phyloP scores from a whole-genome alignment of 2,113 vertebrate species.

The Isichthys henryi region DNA sequence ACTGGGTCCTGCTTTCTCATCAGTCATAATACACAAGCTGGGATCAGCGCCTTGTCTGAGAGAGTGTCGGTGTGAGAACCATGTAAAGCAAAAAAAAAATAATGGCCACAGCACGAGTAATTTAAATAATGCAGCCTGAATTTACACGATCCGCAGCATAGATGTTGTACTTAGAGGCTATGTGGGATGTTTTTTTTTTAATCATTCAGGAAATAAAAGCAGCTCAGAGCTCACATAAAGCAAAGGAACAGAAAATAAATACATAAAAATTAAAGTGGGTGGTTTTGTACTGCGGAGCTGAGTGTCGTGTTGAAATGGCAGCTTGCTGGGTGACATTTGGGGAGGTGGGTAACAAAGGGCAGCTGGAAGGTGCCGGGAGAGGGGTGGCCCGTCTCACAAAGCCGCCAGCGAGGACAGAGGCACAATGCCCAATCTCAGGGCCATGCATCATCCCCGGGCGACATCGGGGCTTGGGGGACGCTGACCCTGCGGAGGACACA shows the following conservation, averaged over 20 bases:
- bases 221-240: neutral
- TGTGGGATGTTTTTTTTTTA: neutral
- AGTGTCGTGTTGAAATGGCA: neutral
- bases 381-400: slow-evolving; percentile 49
- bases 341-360: slow-evolving; percentile 2
- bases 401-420: slow-evolving; percentile 34
- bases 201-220: too few species aligned
- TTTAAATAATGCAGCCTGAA: neutral
- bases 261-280: neutral
- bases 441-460: slow-evolving; percentile 64
- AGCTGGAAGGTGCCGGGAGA: slow-evolving; percentile 44
- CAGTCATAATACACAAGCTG: neutral
- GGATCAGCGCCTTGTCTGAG: neutral
- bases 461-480: slow-evolving; percentile 36
- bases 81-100: neutral
- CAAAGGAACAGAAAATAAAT: neutral
- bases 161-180: neutral
- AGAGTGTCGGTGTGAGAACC: neutral
- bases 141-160: neutral
- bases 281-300: neutral
- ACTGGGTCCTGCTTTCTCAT: neutral
- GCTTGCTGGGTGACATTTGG: slow-evolving; percentile 2
- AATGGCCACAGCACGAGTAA: neutral
- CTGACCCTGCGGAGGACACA: slow-evolving; percentile 32
- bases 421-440: slow-evolving; percentile 50